These are phyloP conservation scores for Sebastes goodei DNA, from an alignment of 2,797 vertebrate species.

Conservation along the genomic window DNA sequence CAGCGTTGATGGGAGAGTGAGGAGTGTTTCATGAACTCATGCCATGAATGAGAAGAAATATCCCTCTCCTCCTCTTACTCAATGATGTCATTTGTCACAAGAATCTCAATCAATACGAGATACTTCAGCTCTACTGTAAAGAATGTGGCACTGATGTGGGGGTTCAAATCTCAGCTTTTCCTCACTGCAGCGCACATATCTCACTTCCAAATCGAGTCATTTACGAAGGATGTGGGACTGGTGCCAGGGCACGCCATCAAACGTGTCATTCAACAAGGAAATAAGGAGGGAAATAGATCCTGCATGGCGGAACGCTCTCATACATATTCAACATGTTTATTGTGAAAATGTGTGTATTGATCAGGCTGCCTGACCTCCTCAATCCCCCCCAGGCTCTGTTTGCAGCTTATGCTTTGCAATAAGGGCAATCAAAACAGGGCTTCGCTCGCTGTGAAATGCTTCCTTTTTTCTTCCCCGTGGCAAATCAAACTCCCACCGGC, in stretches of 20 bases:
- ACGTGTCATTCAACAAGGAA: slow-evolving; percentile 36
- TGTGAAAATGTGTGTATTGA: slow-evolving; percentile 64
- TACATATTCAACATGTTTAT: slow-evolving; percentile 66
- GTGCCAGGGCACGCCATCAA: slow-evolving; percentile 27
- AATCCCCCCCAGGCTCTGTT: slow-evolving; percentile 7
- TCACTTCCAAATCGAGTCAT: slow-evolving; percentile 13
- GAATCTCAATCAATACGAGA: neutral
- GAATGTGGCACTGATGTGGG: slow-evolving; percentile 17
- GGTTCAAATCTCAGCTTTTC: slow-evolving; percentile 6
- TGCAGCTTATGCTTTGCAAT: slow-evolving; percentile 52
- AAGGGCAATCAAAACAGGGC: slow-evolving; percentile 50
- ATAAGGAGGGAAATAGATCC: slow-evolving; percentile 31
- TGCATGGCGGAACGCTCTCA: slow-evolving; percentile 16
- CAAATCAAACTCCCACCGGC: slow-evolving; percentile 67
- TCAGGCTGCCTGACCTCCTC: slow-evolving; percentile 64
- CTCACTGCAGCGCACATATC: neutral
- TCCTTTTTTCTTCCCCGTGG: slow-evolving; percentile 11
- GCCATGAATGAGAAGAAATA: neutral
- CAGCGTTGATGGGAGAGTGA: neutral
- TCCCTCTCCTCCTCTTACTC: neutral
- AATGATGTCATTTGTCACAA: neutral
- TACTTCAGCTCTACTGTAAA: neutral
- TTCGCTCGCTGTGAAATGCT: slow-evolving; percentile 5
- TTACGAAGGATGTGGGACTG: neutral
- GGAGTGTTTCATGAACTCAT: neutral